These are phyloP conservation scores for Metaphire vulgaris DNA, from an alignment of 1,140 invertebrate species.

Conservation along the genomic window DNA sequence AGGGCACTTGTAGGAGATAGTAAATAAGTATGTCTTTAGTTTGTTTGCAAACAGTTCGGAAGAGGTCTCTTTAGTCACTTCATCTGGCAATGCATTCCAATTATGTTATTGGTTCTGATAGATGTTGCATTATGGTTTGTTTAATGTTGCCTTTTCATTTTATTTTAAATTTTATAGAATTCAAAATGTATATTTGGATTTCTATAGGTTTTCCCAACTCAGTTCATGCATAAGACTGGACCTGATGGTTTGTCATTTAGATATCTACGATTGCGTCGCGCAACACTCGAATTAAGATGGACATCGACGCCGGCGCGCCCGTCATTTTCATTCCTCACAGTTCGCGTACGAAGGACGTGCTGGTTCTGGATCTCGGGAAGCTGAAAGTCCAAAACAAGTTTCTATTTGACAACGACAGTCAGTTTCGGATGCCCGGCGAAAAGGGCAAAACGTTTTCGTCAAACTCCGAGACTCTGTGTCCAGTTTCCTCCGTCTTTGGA, in stretches of 20 bases:
- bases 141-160: too few species aligned
- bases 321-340: slow-evolving; percentile 80
- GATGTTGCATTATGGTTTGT: too few species aligned
- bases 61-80: too few species aligned
- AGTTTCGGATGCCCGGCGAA: neutral
- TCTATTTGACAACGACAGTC: slow-evolving; percentile 30
- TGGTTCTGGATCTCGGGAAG: slow-evolving; percentile 74
- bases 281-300: slow-evolving; percentile 58
- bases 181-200: too few species aligned
- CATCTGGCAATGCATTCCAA: too few species aligned
- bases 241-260: too few species aligned
- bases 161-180: too few species aligned
- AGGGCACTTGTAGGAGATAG: too few species aligned
- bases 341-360: slow-evolving; percentile 67
- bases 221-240: too few species aligned
- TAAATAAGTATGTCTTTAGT: too few species aligned
- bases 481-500: slow-evolving; percentile 17
- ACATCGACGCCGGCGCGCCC: slow-evolving; percentile 70
- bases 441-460: neutral
- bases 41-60: too few species aligned
- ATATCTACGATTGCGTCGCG: slow-evolving; percentile 44
- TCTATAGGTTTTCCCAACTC: too few species aligned
- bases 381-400: slow-evolving; percentile 70
- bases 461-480: neutral
- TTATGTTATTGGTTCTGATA: slow-evolving; percentile 18